Base-by-base conservation (phyloP, 2,888 invertebrate species). In the Drosophila histrio region DNA sequence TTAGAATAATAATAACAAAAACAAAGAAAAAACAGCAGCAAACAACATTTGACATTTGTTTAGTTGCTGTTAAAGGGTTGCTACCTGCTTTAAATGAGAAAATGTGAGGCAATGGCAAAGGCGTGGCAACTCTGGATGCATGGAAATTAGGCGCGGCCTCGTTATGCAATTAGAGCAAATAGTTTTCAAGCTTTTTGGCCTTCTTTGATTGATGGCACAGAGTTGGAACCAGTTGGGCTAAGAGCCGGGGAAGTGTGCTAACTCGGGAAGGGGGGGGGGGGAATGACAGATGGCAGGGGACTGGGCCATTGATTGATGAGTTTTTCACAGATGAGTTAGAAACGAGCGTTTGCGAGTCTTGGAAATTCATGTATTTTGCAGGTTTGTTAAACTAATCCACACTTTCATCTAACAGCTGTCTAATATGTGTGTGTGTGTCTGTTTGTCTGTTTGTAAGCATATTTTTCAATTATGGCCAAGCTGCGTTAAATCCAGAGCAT, bases 391-490 rank as follows among this genome's bases (percentile, higher is more conserved):
- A 81, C 76, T 84, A 81, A 81, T 76, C 85, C 79, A 68, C 79
- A 81, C 85, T 74, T 82, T 82, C 70, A 75, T 79, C 77, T 85
- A 13, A 13, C 8, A 34, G 19, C 13, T 47, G 44, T 50, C 2
- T 26, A 9, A 2, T 24, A 19, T 34, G 8, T 50, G 26, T 43
- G 28, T 15, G 34, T 50, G 15, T 47, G 38, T 30, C 17, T 62
- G 32, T 72, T 54, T 34, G 22, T 21, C 9, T 22, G 41, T 50
- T 44, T 52, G 44, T 49, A 52, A 46, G 59, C 78, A 83, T 73
- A 83, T 85, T 83, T 85, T 77, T 64, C 73, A 85, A 72, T 83
- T 84, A 79, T 73, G 77, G 64, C 66, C 63, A 79, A 77, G 67
- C 59, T 59, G 77, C 70, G 54, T 44, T 44, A 68, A 72, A 67